Evolutionary conservation across 2,113 vertebrate species (phyloP), one percentile per base, ranked within the genome.

Genomic region (Corydoras sp.): DNA sequence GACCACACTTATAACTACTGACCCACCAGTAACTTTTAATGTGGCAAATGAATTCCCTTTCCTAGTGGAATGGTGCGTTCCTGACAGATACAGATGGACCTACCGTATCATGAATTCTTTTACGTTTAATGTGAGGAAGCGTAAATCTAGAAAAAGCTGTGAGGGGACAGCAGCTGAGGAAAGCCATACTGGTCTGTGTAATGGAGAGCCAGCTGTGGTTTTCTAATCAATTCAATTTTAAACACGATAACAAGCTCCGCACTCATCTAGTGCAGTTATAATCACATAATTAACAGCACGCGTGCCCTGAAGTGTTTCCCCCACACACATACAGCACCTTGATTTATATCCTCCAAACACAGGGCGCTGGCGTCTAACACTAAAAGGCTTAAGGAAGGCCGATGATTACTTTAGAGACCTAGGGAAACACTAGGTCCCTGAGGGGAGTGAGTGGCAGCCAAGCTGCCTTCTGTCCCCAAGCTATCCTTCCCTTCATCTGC

Each of bases 201-300:
- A 51, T 48, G 49, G 32, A 54, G 59, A 50, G 66, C 66, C 80
- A 77, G 80, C 82, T 81, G 82, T 71, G 69, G 13, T 60, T 69
- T 79, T 81, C 70, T 74, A 75, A 76, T 71, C 77, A 59, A n/a
- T n/a, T 64, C 58, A 53, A 74, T 80, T 68, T 75, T n/a, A 67
- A 74, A 76, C 31, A 49, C 65, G 73, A 79, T 72, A 62, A 58
- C 24, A 15, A 51, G 62, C 55, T 60, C 59, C 30, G 15, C 11
- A 24, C 53, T 1, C 32, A 11, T 30, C 30, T 53, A 4, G 62
- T 70, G 69, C 66, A 29, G 29, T 30, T 58, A 80, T 76, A 73
- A 77, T 86, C 71, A 53, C 48, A 32, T 78, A 61, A 81, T 88
- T 82, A 86, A 83, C 82, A 83, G 3, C 65, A 62, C 13, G 53